Conservation (phyloP, 2,888 invertebrate genomes). For the Cantharis rufa region DNA sequence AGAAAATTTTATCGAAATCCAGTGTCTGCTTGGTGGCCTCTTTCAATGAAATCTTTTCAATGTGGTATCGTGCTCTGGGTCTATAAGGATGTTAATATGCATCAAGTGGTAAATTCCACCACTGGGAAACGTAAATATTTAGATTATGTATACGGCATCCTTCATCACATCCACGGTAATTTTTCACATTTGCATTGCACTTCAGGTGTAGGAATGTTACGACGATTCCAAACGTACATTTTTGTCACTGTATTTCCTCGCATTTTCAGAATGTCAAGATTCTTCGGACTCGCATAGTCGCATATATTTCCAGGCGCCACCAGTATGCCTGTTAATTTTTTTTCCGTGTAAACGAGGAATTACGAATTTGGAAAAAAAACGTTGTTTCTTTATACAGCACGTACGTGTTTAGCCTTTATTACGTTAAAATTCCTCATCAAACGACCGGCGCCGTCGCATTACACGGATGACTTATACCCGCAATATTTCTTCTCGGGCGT, state of each 20-base stretch:
- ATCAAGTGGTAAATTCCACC: too few species aligned
- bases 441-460: neutral
- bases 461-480: neutral
- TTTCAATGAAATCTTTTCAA: too few species aligned
- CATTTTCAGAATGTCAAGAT: neutral
- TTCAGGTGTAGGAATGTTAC: neutral
- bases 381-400: neutral
- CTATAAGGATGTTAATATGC: too few species aligned
- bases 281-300: neutral
- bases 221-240: neutral
- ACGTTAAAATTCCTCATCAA: neutral
- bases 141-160: too few species aligned
- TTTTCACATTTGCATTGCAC: neutral
- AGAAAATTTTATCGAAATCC: too few species aligned
- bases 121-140: too few species aligned
- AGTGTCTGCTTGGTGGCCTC: too few species aligned
- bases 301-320: conserved; percentile 3
- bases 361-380: neutral
- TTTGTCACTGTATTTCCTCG: neutral
- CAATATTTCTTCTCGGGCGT: neutral
- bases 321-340: neutral
- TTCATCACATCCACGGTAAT: too few species aligned
- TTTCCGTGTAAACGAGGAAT: neutral
- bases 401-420: neutral
- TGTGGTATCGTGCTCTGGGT: too few species aligned